Evolutionary conservation across 1,140 invertebrate species (phyloP).

Genomic region (Zaprionus taronus): DNA sequence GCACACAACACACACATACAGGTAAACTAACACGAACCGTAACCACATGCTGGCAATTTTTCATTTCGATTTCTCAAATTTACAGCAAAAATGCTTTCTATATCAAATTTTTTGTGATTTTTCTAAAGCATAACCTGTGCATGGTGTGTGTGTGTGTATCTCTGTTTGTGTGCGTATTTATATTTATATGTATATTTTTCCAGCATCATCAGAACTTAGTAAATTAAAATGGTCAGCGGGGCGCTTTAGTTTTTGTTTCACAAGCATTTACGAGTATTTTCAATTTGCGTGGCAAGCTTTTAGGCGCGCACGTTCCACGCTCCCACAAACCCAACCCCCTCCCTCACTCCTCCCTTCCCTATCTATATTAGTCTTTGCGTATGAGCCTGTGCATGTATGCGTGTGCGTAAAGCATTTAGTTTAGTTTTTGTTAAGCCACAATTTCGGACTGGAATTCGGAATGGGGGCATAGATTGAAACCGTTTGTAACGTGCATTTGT

Average conservation of each 20-base stretch:
- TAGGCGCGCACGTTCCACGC: constrained; percentile 50
- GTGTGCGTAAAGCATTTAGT: constrained; percentile 61
- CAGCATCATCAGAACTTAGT: constrained; percentile 72
- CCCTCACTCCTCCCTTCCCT: not conserved
- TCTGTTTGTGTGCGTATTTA: constrained; percentile 3
- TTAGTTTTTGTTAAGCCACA: constrained; percentile 78
- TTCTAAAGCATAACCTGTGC: constrained; percentile 31
- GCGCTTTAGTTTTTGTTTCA: constrained; percentile 71
- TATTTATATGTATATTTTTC: constrained; percentile 17
- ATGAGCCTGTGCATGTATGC: not conserved
- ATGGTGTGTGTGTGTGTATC: constrained; percentile 4
- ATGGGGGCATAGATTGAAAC: constrained; percentile 1
- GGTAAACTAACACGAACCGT: not conserved
- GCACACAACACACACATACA: not conserved
- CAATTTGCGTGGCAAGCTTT: constrained; percentile 74
- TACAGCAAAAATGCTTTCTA: constrained; percentile 24
- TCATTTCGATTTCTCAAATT: constrained; percentile 66
- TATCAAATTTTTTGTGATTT: constrained; percentile 29
- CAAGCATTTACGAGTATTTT: constrained; percentile 66
- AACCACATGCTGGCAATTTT: constrained; percentile 55
- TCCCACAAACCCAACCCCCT: not conserved
- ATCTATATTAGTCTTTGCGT: constrained; percentile 21
- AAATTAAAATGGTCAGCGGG: constrained; percentile 78
- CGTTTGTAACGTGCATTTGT: constrained; percentile 18
- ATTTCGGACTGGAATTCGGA: constrained; percentile 48